Evolutionary conservation across 2,113 vertebrate genomes (phyloP), one percentile per base, ranked within the genome.

Genomic region (Hipposideros armiger): DNA sequence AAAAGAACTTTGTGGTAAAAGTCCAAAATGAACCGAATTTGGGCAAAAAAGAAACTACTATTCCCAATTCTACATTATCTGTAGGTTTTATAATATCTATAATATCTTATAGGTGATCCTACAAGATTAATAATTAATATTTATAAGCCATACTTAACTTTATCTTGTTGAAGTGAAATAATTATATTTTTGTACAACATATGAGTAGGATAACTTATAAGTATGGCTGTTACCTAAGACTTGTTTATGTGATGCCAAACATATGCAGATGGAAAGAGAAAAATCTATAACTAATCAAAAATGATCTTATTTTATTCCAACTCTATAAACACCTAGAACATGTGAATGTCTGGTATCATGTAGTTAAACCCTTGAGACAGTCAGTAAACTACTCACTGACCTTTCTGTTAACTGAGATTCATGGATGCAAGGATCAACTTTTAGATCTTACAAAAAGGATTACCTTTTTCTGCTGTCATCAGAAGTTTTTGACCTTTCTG

Each of bases 401-500:
- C 96, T 97, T 97, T 96, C 82, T 76, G 47, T 96, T 96, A 92
- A 89, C 64, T 32, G 40, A 97, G 81, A 95, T 93, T 94, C 94
- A 67, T 58, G 50, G 47, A 66, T 0, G 0, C 74, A 64, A 76
- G 69, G 28, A 95, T 87, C 64, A 93, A 81, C 95, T 97, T 93
- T 97, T 86, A 96, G 91, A 96, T 88, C 82, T 94, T 91, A 93
- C 77, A 91, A 91, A 97, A 97, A 95, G 77, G 82, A 97, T 96
- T 97, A 86, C 83, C 58, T 96, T 97, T 97, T 93, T 89, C 70
- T 78, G 78, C 83, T 91, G 89, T 91, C 93, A 97, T 94, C 90
- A 87, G 82, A 93, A 95, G 84, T 94, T 94, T 97, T 96, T 96
- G 93, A 97, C 91, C 93, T 97, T 97, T 98, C 74, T 95, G 60